Base-by-base conservation (phyloP, 2,888 invertebrate genomes). In the Cecidostiba fungosa region DNA sequence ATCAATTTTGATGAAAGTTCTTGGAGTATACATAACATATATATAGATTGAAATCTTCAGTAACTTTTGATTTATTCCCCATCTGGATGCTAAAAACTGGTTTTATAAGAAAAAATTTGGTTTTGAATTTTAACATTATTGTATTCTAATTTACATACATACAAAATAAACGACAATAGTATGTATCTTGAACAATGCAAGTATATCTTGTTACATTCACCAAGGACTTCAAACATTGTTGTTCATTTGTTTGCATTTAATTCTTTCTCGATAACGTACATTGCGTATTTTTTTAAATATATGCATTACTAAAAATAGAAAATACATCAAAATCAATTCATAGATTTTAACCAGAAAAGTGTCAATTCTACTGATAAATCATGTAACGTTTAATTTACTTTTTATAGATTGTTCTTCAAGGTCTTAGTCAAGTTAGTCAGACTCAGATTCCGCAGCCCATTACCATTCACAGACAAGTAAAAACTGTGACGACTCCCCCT, bases 341-440 rank as follows among this genome's bases (percentile, higher is more conserved):
- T 16, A 1, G 10, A 59, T 59, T 62, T 62, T 72, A n/a, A 39
- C 39, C n/a, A 16, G 36, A 16, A 36, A 72, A n/a, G 5, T n/a
- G 2, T n/a, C 6, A 70, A 26, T 26, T 47, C 29, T 39, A 14
- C 32, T n/a, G 14, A 77, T 29, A 32, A 26, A 12, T 77, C 26
- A 14, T 74, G 4, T 62, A 72, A 3, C 72, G 19, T 36, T 23
- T 79, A 1, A 74, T 74, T 43, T 26, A 70, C 59, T 87, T 84
- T 54, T 89, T 89, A n/a, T 87, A 92, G 92, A 91, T 92, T 87
- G 91, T 92, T 16, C 84, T 93, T 89, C 92, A 93, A 88, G 91
- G 92, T 43, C 86, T 90, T 62, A 90, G 89, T 86, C 92, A 92
- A 84, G 92, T 90, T 84, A 89, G 90, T 77, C 92, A 91, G 84